Percentiles rank a stretch among this genome's conserved stretches.
Conservation (phyloP, 64 coral and sea anemone species). For the Actinia tenebrosa region DNA sequence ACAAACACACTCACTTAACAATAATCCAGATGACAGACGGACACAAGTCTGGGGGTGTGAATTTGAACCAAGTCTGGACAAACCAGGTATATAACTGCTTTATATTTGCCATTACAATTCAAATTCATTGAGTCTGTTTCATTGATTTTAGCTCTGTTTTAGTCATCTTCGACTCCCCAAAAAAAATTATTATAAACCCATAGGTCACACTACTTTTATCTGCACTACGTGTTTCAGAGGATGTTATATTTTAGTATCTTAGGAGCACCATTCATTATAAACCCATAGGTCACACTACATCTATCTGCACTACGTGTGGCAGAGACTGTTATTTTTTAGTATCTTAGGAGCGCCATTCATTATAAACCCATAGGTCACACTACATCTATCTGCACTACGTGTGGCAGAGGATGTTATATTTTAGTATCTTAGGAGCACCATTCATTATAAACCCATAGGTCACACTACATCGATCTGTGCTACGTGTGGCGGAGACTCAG, state of each 20-base stretch:
- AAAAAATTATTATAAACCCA: neutral
- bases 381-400: too few relatives aligned
- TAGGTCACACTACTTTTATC: neutral
- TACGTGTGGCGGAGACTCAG: conserved; percentile 95
- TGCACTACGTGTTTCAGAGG: conserved; percentile 57
- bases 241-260: neutral
- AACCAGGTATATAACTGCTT: conserved; percentile 39
- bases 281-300: neutral
- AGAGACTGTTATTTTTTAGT: conserved; percentile 24
- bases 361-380: neutral
- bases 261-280: conserved; percentile 21
- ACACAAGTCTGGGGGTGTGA: conserved; percentile 98
- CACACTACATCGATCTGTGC: conserved; percentile 81
- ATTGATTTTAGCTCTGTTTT: neutral
- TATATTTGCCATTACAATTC: neutral
- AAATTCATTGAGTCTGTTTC: neutral
- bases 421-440: conserved; percentile 27
- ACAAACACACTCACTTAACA: conserved; percentile 96
- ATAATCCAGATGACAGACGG: conserved; percentile 81
- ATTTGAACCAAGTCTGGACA: conserved; percentile 83
- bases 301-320: too few relatives aligned
- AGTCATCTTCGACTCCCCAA: neutral
- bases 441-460: neutral
- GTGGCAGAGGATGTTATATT: conserved; percentile 62
- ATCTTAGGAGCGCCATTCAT: conserved; percentile 24